Percentiles rank a stretch among this genome's conserved stretches.
Evolutionary conservation across 2,797 vertebrate genomes (phyloP).

Genomic region (Diglossa cyanea): DNA sequence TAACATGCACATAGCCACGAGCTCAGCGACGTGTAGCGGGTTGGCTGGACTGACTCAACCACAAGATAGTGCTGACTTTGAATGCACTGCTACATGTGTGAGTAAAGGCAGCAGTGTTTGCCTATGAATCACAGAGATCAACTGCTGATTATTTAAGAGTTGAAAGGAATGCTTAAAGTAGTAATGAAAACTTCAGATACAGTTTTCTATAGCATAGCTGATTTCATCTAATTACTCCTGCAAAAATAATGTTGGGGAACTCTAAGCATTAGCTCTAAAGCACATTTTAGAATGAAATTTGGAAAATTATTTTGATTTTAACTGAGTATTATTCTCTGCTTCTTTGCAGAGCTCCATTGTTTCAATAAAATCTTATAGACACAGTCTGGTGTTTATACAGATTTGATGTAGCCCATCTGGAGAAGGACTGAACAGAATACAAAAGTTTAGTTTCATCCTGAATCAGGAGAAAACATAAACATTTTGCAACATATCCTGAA

Average conservation of each 20-base stretch:
- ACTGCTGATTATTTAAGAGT: not conserved
- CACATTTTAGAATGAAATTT: not conserved
- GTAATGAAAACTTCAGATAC: not conserved
- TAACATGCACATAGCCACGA: not conserved
- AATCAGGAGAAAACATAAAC: constrained; percentile 22
- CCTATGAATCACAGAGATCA: not conserved
- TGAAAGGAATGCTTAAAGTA: not conserved
- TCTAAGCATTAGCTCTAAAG: not conserved
- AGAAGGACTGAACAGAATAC: not conserved
- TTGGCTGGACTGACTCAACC: not conserved
- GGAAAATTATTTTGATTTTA: not conserved
- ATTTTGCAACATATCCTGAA: not conserved
- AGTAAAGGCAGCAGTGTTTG: not conserved
- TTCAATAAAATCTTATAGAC: not conserved
- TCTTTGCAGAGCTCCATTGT: not conserved
- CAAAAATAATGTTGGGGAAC: not conserved
- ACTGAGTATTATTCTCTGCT: not conserved
- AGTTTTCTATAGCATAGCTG: not conserved
- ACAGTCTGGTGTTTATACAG: constrained; percentile 12
- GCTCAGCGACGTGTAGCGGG: fast-evolving
- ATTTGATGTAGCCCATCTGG: constrained; percentile 16
- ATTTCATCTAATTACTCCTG: not conserved
- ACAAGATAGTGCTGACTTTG: not conserved
- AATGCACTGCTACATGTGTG: fast-evolving
- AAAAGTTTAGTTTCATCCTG: not conserved